phyloP scores from a whole-genome alignment of 2,113 vertebrate species.

The Notiomystis cincta region DNA sequence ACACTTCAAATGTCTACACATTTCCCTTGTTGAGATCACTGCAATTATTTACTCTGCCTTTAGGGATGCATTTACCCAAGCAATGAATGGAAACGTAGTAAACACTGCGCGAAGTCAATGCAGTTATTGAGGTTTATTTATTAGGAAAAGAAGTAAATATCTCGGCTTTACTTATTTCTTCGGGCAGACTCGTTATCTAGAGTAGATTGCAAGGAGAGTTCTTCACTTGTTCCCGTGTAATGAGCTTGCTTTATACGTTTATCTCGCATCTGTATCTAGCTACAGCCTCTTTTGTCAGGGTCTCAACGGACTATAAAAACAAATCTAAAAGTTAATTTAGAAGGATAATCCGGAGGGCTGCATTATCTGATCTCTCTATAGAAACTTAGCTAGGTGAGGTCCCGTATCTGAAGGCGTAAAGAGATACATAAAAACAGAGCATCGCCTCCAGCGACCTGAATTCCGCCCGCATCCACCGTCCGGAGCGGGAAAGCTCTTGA shows the following conservation, averaged over 20 bases:
- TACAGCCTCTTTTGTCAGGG: slow-evolving; percentile 2
- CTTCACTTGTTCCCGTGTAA: neutral
- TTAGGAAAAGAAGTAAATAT: slow-evolving; percentile 60
- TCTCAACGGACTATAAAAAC: slow-evolving; percentile 52
- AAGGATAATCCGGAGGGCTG: slow-evolving; percentile 32
- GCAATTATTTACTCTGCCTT: slow-evolving; percentile 73
- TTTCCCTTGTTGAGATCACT: slow-evolving; percentile 65
- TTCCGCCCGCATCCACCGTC: neutral
- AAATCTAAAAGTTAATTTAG: slow-evolving; percentile 55
- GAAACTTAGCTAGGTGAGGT: neutral
- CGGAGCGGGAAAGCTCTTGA: neutral
- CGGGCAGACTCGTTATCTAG: slow-evolving; percentile 48
- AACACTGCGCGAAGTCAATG: slow-evolving; percentile 48
- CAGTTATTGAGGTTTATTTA: slow-evolving; percentile 66
- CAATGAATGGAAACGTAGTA: slow-evolving; percentile 57
- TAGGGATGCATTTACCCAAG: slow-evolving; percentile 70
- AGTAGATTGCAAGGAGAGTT: slow-evolving; percentile 26
- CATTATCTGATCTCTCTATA: slow-evolving; percentile 34
- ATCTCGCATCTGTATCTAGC: slow-evolving; percentile 1
- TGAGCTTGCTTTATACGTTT: slow-evolving; percentile 19
- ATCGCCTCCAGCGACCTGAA: neutral
- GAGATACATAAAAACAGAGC: neutral
- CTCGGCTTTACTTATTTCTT: neutral
- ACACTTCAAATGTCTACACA: slow-evolving; percentile 68
- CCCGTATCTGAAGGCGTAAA: neutral